Base-by-base conservation (phyloP, 64 coral and sea anemone genomes). In the Anthopleura sola region DNA sequence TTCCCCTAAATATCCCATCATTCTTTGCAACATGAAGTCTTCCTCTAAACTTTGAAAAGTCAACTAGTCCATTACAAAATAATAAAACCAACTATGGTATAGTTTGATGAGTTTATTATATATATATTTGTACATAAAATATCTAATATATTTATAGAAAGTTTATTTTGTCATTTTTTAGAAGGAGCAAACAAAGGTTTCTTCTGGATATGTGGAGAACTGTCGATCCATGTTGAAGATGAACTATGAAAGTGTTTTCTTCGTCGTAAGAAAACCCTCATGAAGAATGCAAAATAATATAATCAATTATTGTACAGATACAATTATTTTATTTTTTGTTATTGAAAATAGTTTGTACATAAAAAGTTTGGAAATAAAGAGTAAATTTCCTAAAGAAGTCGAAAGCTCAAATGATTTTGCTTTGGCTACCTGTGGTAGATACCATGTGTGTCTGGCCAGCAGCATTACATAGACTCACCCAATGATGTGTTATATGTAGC, bases 161-260 rank as follows among this genome's bases (percentile, higher is more conserved):
- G 32, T 26, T 69, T 26, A 6, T 29, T 75, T 50, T 82, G 17
- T 49, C 38, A 8, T 92, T 78, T 86, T 64, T 20, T 50, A 96
- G 90, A 94, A 95, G 81, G 93, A 99, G 81, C 58, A 92, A 66
- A 95, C 60, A 4, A 84, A 78, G 47, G 37, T 97, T 6, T 86
- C 92, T 28, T 92, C 97, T 21, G 86, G 91, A 39, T 99, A 99
- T 18, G 90, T 99, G 75, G 92, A 94, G 62, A 94, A 99, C 68
- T 86, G 66, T 53, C 85, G 80, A 33, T 99, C 97, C 1, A 99
- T 99, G 97, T 39, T 95, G 37, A 92, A 99, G 76, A 91, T 94
- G 69, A 68, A 90, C 18, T 99, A 99, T 55, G 87, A 99, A 19
- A 90, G 90, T 66, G 84, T 95, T 49, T 99, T 99, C 66, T 99